These are phyloP conservation scores for Pygmarrhopalites habei DNA, from an alignment of 1,140 invertebrate species.

Conservation along the genomic window DNA sequence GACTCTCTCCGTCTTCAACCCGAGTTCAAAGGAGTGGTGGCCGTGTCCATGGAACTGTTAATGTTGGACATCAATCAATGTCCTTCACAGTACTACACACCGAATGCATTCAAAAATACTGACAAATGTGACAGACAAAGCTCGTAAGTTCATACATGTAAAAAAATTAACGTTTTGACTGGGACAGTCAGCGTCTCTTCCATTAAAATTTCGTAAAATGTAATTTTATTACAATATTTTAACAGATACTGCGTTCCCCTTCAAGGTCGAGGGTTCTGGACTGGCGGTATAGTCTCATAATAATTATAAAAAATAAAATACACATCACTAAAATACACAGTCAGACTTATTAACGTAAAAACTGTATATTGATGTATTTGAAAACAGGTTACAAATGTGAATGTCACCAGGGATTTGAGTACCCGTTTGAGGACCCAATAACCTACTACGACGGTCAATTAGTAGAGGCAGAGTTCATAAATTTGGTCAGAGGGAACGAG, in stretches of 20 bases:
- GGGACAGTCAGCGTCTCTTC: too few species aligned
- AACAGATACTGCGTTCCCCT: conserved; percentile 97
- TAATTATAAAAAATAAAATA: too few species aligned
- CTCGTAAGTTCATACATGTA: too few species aligned
- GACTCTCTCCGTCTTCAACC: conserved; percentile 82
- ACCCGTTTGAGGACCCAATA: conserved; percentile 88
- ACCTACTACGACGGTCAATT: conserved; percentile 95
- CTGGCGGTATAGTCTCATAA: too few species aligned
- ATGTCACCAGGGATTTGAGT: conserved; percentile 93
- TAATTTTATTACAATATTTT: too few species aligned
- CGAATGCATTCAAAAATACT: conserved; percentile 91
- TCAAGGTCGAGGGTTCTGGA: conserved; percentile 78
- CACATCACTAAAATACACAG: too few species aligned
- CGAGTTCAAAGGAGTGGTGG: conserved; percentile 91
- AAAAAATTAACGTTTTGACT: too few species aligned
- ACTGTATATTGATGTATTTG: too few species aligned
- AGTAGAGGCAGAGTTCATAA: conserved; percentile 87
- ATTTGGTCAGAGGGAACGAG: conserved; percentile 67
- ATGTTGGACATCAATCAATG: conserved; percentile 94
- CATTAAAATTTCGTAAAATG: too few species aligned
- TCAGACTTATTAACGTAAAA: too few species aligned
- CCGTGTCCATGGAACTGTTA: conserved; percentile 82
- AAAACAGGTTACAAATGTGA: conserved; percentile 99
- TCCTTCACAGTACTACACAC: conserved; percentile 73
- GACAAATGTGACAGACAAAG: conserved; percentile 87